These are phyloP conservation scores for Cheilosia impressa DNA, from an alignment of 2,888 invertebrate genomes.

Conservation along the genomic window DNA sequence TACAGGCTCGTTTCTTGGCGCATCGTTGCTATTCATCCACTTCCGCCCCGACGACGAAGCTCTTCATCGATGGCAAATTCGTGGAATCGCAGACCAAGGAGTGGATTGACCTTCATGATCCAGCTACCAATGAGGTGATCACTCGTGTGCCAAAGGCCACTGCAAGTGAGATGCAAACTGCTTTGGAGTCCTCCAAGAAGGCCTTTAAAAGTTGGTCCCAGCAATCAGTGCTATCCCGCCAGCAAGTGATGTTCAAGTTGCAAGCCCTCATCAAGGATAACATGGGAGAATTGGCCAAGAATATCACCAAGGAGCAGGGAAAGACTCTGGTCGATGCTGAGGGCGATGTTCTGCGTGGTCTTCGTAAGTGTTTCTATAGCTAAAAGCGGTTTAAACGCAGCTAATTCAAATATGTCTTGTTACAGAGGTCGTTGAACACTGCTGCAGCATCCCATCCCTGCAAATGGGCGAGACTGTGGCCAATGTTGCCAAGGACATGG, in stretches of 20 bases:
- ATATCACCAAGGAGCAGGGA: slow-evolving; percentile 97
- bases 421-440: slow-evolving; percentile 97
- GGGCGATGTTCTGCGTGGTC: slow-evolving; percentile 98
- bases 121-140: slow-evolving; percentile 94
- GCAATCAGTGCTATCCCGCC: slow-evolving; percentile 95
- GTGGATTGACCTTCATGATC: slow-evolving; percentile 98
- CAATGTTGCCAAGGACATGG: slow-evolving; percentile 95
- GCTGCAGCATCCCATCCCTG: slow-evolving; percentile 95
- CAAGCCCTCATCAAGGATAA: slow-evolving; percentile 94
- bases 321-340: slow-evolving; percentile 98
- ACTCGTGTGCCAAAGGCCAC: slow-evolving; percentile 96
- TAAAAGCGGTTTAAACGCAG: neutral
- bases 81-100: slow-evolving; percentile 95
- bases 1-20: slow-evolving; percentile 78
- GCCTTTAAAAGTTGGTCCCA: slow-evolving; percentile 93
- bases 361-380: slow-evolving; percentile 88
- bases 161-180: slow-evolving; percentile 93
- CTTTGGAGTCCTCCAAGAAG: slow-evolving; percentile 93
- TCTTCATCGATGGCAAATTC: slow-evolving; percentile 97
- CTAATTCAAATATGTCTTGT: slow-evolving; percentile 23
- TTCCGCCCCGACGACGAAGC: slow-evolving; percentile 91
- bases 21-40: slow-evolving; percentile 85
- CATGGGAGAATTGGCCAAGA: slow-evolving; percentile 94
- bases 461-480: slow-evolving; percentile 96
- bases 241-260: slow-evolving; percentile 95